Evolutionary conservation across 2,797 vertebrate genomes (phyloP).

Genomic region (Serranus cabrilla): DNA sequence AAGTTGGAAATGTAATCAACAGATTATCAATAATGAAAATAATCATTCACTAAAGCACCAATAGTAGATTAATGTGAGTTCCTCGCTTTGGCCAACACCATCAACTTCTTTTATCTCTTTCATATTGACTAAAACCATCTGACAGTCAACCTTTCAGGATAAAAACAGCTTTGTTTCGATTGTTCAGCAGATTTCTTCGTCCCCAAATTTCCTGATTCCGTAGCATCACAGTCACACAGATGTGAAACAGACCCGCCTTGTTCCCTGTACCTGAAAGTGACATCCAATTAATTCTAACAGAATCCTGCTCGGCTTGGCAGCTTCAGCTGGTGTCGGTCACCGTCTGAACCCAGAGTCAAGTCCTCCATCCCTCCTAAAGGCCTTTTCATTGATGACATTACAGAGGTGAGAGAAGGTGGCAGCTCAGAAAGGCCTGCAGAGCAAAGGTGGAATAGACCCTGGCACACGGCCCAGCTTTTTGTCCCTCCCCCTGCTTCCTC

Average conservation of each 20-base stretch:
- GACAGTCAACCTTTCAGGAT: neutral
- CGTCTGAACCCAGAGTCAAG: conserved; percentile 73
- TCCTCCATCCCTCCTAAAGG: conserved; percentile 77
- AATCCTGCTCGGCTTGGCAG: conserved; percentile 68
- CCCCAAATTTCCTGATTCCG: conserved; percentile 7
- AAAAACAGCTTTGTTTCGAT: neutral
- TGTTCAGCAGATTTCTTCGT: neutral
- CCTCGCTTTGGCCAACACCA: too few relatives aligned
- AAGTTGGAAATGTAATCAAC: too few relatives aligned
- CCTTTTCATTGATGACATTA: conserved; percentile 84
- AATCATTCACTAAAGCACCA: neutral
- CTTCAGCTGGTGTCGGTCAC: conserved; percentile 71
- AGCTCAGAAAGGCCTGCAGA: conserved; percentile 68
- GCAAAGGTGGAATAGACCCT: conserved; percentile 78
- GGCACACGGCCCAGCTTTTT: conserved; percentile 64
- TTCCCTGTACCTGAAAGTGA: conserved; percentile 70
- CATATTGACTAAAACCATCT: too few relatives aligned
- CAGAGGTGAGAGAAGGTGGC: conserved; percentile 76
- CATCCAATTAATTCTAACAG: conserved; percentile 78
- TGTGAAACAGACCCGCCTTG: conserved; percentile 20
- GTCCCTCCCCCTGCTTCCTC: conserved; percentile 22
- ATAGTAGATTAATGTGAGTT: too few relatives aligned
- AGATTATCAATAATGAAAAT: neutral
- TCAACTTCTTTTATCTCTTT: too few relatives aligned
- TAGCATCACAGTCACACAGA: neutral